These are phyloP conservation scores for Streblospio benedicti DNA, from an alignment of 1,140 invertebrate genomes.

Conservation along the genomic window DNA sequence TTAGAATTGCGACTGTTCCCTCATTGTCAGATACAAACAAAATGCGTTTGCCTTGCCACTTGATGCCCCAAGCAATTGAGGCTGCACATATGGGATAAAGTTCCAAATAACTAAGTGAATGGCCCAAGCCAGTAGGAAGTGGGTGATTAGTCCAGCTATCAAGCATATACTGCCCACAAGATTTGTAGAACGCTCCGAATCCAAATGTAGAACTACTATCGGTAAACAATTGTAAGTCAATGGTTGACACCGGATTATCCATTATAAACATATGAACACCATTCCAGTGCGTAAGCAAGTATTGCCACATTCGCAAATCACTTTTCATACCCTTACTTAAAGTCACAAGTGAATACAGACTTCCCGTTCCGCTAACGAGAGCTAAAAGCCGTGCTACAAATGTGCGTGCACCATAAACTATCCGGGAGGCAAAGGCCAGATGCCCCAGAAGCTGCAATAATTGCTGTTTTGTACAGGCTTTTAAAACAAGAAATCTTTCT, in stretches of 20 bases:
- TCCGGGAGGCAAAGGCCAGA: neutral
- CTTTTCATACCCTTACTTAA: neutral
- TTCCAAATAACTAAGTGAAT: neutral
- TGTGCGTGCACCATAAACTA: neutral
- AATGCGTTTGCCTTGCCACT: neutral
- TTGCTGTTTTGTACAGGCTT: no score
- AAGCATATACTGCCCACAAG: neutral
- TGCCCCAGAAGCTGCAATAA: no score
- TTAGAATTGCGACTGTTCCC: neutral
- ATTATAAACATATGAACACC: constrained; percentile 30
- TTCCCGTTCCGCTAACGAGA: constrained; percentile 50
- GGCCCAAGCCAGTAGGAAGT: neutral
- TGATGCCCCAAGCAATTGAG: neutral
- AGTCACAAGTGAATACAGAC: constrained; percentile 41
- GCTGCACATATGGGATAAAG: neutral
- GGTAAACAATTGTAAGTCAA: neutral
- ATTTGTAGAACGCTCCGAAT: neutral
- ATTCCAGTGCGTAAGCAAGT: constrained; percentile 2
- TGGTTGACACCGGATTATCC: constrained; percentile 50
- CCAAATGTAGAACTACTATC: neutral
- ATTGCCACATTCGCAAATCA: constrained; percentile 3
- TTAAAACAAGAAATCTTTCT: neutral
- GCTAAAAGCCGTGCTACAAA: constrained; percentile 32
- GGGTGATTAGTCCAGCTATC: no score
- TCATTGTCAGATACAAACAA: neutral